Conservation (phyloP, 64 coral and sea anemone genomes). For the Catalaphyllia jardinei region DNA sequence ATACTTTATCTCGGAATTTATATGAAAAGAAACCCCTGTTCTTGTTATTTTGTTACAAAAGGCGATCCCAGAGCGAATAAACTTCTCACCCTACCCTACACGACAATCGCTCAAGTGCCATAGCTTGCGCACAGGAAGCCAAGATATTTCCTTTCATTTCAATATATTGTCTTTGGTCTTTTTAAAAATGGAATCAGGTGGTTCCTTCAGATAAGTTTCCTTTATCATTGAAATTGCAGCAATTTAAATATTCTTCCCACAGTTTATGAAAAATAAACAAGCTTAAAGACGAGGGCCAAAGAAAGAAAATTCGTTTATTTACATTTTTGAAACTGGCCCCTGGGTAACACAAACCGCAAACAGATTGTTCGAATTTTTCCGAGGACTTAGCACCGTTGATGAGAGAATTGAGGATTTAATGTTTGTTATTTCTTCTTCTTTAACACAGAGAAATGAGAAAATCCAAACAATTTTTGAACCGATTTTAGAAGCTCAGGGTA, state of each 20-base stretch:
- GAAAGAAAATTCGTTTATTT: neutral
- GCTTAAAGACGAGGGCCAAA: neutral
- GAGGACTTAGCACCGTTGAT: neutral
- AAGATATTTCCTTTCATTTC: slow-evolving; percentile 28
- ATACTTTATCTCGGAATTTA: neutral
- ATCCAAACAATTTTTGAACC: neutral
- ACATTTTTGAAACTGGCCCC: neutral
- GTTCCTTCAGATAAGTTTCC: slow-evolving; percentile 6
- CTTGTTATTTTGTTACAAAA: neutral
- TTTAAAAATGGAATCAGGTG: slow-evolving; percentile 1
- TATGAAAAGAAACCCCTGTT: neutral
- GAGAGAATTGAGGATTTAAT: neutral
- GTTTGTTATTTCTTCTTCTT: slow-evolving; percentile 3
- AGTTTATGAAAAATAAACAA: neutral
- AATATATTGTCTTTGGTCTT: neutral
- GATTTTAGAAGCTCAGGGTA: neutral
- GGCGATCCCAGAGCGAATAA: neutral
- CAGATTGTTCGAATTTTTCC: neutral
- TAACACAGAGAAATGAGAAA: neutral
- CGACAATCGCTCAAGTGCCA: neutral
- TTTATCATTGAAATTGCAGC: slow-evolving; percentile 18
- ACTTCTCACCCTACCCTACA: slow-evolving; percentile 8
- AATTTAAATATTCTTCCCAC: neutral
- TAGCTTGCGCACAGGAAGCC: neutral
- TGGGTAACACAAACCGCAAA: neutral